Evolutionary conservation across 2,113 vertebrate species (phyloP), one percentile per base, ranked within the genome.

Genomic region (Vanacampus margaritifer): DNA sequence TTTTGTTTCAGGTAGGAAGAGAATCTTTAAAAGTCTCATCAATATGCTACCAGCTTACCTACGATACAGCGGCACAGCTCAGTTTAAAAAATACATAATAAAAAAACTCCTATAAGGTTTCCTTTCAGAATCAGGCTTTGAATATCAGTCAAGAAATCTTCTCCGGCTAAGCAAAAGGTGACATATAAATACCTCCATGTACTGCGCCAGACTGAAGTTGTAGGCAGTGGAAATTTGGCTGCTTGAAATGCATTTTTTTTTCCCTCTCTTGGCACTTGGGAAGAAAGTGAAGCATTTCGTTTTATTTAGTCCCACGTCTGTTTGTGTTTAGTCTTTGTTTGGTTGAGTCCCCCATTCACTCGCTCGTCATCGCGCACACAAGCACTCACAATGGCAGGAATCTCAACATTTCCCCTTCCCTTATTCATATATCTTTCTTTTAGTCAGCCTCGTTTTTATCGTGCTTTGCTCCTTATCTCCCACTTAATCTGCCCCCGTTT

Each of bases 341-440:
- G 74, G 63, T 84, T 83, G 71, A 84, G 79, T 75, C 23, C 48
- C 68, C 68, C 51, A 45, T 74, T 83, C 73, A 69, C 65, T 65
- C 68, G 56, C 53, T 36, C 23, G 9, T 54, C 14, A 41, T 59
- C 45, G 71, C 65, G 54, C 60, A 67, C 66, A 66, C 71, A 79
- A 69, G 72, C 64, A 75, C 71, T 76, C 70, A 85, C 82, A 86
- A 84, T 80, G 74, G 65, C 86, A 86, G 72, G 84, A 85, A 85
- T 82, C 68, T 68, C 51, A 67, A 79, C 67, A 75, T 80, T 79
- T 83, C 84, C 77, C 63, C 50, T 69, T 65, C 73, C 64, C 57
- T 65, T 50, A 50, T 45, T 74, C 75, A 56, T 75, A 7, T 66
- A 39, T 83, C 78, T 79, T 78, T 85, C 78, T 70, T 57, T 78